A percentile compares a stretch with the other conserved stretches of the same genome.
Evolutionary conservation across 1,140 invertebrate genomes (phyloP).

Genomic region (Bombus sylvicola): DNA sequence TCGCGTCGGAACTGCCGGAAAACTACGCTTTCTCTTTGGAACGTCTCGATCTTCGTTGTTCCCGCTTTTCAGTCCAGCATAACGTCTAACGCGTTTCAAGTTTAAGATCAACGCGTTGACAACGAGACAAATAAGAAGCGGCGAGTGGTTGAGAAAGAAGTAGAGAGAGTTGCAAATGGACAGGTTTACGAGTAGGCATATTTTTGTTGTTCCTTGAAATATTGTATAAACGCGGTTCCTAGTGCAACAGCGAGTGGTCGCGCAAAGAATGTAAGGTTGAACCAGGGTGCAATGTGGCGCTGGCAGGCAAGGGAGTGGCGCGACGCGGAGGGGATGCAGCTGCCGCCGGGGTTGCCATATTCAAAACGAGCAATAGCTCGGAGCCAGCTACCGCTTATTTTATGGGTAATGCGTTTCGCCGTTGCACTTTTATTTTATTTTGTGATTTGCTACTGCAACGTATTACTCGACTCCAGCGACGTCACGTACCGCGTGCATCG

Average conservation of each 20-base stretch:
- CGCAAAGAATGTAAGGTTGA: conserved; percentile 9
- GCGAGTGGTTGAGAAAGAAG: not conserved
- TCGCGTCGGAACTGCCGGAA: not conserved
- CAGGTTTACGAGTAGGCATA: conserved; percentile 46
- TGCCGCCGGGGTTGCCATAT: conserved; percentile 30
- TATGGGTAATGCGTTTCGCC: conserved; percentile 65
- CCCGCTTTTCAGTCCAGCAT: no score
- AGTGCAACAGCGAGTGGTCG: not conserved
- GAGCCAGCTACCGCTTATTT: conserved; percentile 57
- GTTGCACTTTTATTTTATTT: conserved; percentile 61
- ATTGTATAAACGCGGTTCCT: conserved; percentile 35
- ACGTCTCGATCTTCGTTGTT: not conserved
- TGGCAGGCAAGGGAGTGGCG: no score
- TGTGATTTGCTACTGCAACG: conserved; percentile 57
- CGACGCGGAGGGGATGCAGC: not conserved
- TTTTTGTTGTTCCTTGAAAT: conserved; percentile 13
- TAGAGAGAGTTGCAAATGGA: conserved; percentile 31
- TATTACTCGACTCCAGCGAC: conserved; percentile 37
- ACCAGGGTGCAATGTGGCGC: not conserved
- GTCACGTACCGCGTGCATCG: not conserved
- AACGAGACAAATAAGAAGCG: not conserved
- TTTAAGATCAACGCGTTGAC: conserved; percentile 4
- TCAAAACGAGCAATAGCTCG: conserved; percentile 65
- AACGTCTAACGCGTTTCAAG: conserved; percentile 5
- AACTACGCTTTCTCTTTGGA: no score